phyloP scores from a whole-genome alignment of 2,888 invertebrate species.

The Branchellion lobata region DNA sequence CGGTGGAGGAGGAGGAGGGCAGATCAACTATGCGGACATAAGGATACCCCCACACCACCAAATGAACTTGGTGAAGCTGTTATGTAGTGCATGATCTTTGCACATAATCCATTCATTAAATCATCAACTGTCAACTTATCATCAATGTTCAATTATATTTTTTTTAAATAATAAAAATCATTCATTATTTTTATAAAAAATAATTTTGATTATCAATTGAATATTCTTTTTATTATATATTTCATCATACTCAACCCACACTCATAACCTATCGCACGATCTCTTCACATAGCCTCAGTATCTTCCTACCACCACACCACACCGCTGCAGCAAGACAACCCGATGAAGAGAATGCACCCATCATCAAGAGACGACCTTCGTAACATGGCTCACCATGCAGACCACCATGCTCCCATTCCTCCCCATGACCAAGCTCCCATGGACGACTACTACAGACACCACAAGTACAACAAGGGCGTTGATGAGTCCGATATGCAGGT shows the following conservation, averaged over 20 bases:
- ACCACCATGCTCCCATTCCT: background rate
- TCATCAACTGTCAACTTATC: too few species aligned
- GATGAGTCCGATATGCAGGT: slow-evolving; percentile 15
- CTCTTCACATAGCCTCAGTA: background rate
- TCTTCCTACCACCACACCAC: background rate
- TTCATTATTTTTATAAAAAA: too few species aligned
- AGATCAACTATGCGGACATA: slow-evolving; percentile 32
- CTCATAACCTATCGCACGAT: background rate
- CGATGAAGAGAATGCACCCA: slow-evolving; percentile 14
- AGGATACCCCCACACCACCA: slow-evolving; percentile 30
- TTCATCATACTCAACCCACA: background rate
- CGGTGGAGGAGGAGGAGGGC: background rate
- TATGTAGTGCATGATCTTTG: too few species aligned
- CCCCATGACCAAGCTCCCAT: slow-evolving; percentile 2
- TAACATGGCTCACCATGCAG: background rate
- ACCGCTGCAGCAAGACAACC: background rate
- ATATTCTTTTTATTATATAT: background rate
- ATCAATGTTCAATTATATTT: too few species aligned
- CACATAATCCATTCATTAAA: too few species aligned
- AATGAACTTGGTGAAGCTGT: background rate
- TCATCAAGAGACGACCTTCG: background rate
- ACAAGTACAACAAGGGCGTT: slow-evolving; percentile 1
- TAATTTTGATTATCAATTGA: too few species aligned
- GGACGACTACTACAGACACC: slow-evolving; percentile 4
- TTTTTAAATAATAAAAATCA: too few species aligned